Evolutionary conservation across 2,797 vertebrate species (phyloP), one percentile per base, ranked within the genome.

Genomic region (Tokudaia tokunoshimensis): DNA sequence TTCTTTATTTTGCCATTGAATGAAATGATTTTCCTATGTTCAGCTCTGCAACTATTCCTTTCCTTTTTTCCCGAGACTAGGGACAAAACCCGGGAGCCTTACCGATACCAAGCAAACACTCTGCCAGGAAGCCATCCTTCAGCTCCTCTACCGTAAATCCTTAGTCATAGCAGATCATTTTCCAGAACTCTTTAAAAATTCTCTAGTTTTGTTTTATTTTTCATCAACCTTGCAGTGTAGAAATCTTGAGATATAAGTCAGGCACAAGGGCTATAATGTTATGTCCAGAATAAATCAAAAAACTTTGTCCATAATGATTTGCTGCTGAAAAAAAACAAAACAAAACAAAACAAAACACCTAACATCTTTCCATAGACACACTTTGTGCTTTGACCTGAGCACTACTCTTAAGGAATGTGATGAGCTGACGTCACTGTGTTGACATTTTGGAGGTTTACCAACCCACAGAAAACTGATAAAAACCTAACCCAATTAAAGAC

Each of bases 161-260:
- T 80, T 70, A 89, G 92, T 88, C 57, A n/a, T 92, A 75, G 9
- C 20, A n/a, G 37, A 52, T 4, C 65, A 24, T 91, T 94, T 89
- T 20, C 10, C 11, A 94, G 31, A 63, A 65, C 61, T 96, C 76
- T 74, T 89, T 81, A 94, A 22, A 61, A 89, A 84, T 11, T 93
- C 65, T 89, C 67, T 78, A 72, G 26, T 88, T 95, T 94, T 80
- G 34, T 85, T 94, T 95, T 76, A n/a, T 61, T 91, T 94, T 92
- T 52, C 59, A 67, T 84, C 92, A 93, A 59, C 22, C 7, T 91
- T 61, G 17, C 17, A 89, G 9, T 84, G 91, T 80, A 14, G 2
- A 5, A 19, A 14, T 88, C 59, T 93, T 95, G 52, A 65, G 65
- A 14, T 61, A 70, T 81, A 93, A 76, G 34, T 92, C 41, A 72